Base-by-base conservation (phyloP, 1,140 invertebrate genomes). In the Goniozus legneri region DNA sequence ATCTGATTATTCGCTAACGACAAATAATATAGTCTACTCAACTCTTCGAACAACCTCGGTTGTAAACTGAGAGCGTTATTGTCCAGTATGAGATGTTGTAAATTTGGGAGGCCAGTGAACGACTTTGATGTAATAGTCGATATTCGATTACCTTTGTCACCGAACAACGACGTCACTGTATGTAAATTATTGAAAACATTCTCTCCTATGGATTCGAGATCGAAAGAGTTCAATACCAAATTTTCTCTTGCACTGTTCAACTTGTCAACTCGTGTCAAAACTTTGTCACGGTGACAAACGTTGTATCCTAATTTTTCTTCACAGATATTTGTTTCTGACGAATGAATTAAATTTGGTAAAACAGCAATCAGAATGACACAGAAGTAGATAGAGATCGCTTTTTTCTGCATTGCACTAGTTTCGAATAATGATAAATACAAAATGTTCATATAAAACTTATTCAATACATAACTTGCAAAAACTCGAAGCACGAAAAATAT, bases 131-230 rank as follows among this genome's bases (percentile, higher is more conserved):
- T 34, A 16, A 54, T 15, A 15, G 18, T 20, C 2, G 58, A 56
- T 22, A 61, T 60, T 10, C 27, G 44, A 8, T 61, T 61, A 0
- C 50, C 58, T 4, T 36, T 3, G 16, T 34, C 24, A 6, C 60
- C 14, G 15, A 33, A 45, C 8, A 60, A 20, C 1, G n/a, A 4
- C 2, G 12, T 45, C 6, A 37, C 32, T 1, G 44, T 32, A n/a
- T n/a, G n/a, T 2, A 61, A 3, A 14, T 61, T 52, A 4, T 54
- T 56, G 31, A 61, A 61, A 2, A 50, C 47, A 7, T 46, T 18
- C 10, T 52, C 43, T 2, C 18, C 33, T n/a, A 60, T 54, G 1
- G 40, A 32, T 3, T 43, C 1, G 2, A 61, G 58, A 4, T 54
- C 20, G 27, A 60, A 3, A n/a, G 53, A 31, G 16, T 13, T 13